Conservation (phyloP, 1,140 invertebrate genomes). For the Pseudoatta argentina region DNA sequence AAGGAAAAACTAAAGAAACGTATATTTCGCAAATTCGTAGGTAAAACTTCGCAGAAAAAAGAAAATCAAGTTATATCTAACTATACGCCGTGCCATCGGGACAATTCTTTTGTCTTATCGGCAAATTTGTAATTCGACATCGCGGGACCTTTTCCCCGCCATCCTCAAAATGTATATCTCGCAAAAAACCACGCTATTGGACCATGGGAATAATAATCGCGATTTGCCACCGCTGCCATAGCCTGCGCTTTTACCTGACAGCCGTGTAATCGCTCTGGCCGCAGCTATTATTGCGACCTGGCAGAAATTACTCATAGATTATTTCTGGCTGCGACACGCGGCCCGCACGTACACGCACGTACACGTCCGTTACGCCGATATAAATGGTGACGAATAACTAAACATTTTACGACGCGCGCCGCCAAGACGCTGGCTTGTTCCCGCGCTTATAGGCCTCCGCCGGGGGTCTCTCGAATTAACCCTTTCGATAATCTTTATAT, state of each 20-base stretch:
- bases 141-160: neutral
- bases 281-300: conserved; percentile 71
- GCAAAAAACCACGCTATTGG: conserved; percentile 23
- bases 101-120: neutral
- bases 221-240: conserved; percentile 47
- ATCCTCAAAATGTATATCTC: conserved; percentile 36
- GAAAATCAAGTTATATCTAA: neutral
- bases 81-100: neutral
- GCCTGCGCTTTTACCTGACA: conserved; percentile 55
- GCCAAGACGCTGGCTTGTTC: conserved; percentile 37
- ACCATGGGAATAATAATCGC: conserved; percentile 41
- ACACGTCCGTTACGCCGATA: conserved; percentile 59
- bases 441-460: neutral
- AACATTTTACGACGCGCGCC: conserved; percentile 71
- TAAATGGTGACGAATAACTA: conserved; percentile 76
- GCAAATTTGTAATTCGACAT: neutral
- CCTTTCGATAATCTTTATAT: conserved; percentile 9
- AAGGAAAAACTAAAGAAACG: neutral
- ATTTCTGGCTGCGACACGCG: conserved; percentile 70
- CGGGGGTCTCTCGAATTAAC: conserved; percentile 10
- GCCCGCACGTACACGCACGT: conserved; percentile 50
- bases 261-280: conserved; percentile 65
- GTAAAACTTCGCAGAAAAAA: neutral
- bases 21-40: neutral
- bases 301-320: conserved; percentile 78